phyloP scores from a whole-genome alignment of 1,140 invertebrate genomes.

The Apis mellifera region Amel_HAv3.1 CM009942.2:9374501-9375000 shows the following conservation, averaged over 20 bases:
- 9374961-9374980: no score
- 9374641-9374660: slow-evolving; percentile 30
- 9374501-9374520: slow-evolving; percentile 46
- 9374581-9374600: slow-evolving; percentile 50
- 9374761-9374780: neutral
- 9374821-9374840: neutral
- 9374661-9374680: neutral
- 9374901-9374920: no score
- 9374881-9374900: no score
- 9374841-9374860: neutral
- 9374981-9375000: no score
- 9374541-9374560: slow-evolving; percentile 30
- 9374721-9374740: slow-evolving; percentile 30
- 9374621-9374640: slow-evolving; percentile 29
- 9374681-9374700: slow-evolving; percentile 42
- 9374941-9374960: no score
- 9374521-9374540: slow-evolving; percentile 20
- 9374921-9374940: no score
- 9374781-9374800: neutral
- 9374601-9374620: slow-evolving; percentile 11
- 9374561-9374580: slow-evolving; percentile 37
- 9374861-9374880: no score
- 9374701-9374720: slow-evolving; percentile 44
- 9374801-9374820: neutral
- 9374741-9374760: slow-evolving; percentile 25